Evolutionary conservation across 30 jellyfish, hydroid and myxozoan species (phyloP).

Genomic region (Mastigias papua): DNA sequence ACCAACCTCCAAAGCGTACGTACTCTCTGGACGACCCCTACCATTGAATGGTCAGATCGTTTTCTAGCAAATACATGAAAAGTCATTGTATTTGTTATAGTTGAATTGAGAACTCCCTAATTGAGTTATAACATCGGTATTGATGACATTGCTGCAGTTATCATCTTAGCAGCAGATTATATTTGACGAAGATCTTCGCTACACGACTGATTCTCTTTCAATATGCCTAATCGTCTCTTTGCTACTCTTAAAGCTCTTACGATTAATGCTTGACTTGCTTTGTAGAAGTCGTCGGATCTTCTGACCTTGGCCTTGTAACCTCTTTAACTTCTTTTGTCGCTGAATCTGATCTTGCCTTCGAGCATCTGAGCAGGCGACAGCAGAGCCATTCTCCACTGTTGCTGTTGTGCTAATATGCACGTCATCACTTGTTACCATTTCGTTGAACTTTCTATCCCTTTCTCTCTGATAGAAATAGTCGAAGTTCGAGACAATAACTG

Average conservation of each 20-base stretch:
- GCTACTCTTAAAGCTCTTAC: not conserved
- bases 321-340: slow-evolving; percentile 74
- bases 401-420: not conserved
- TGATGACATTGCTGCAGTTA: too few relatives aligned
- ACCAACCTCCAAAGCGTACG: too few relatives aligned
- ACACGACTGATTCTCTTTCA: slow-evolving; percentile 77
- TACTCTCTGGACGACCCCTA: too few relatives aligned
- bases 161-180: too few relatives aligned
- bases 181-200: too few relatives aligned
- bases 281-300: slow-evolving; percentile 20
- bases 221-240: not conserved
- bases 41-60: too few relatives aligned
- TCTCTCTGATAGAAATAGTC: slow-evolving; percentile 95
- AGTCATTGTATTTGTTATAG: too few relatives aligned
- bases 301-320: slow-evolving; percentile 64
- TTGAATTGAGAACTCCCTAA: too few relatives aligned
- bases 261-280: not conserved
- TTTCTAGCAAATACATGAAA: too few relatives aligned
- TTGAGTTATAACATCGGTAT: too few relatives aligned
- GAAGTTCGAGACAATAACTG: slow-evolving; percentile 95
- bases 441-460: slow-evolving; percentile 82
- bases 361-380: not conserved
- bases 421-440: slow-evolving; percentile 37
- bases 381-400: not conserved
- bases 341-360: slow-evolving; percentile 75